Conservation (phyloP, 2,888 invertebrate genomes). For the Dorcus hopei region DNA sequence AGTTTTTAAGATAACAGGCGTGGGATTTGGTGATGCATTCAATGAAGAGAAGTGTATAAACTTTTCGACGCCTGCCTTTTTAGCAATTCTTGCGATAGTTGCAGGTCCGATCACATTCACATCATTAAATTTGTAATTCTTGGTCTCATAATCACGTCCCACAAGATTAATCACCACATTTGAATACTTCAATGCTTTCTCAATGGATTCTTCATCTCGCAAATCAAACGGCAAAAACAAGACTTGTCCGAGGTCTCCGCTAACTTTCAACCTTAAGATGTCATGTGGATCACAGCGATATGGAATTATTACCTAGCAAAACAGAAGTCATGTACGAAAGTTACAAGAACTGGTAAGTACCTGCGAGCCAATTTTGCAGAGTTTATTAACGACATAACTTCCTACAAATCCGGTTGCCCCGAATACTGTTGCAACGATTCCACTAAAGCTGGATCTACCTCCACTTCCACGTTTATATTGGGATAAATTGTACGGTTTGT, state of each 20-base stretch:
- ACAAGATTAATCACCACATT: conserved; percentile 96
- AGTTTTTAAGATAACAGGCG: conserved; percentile 61
- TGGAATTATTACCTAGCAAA: conserved; percentile 81
- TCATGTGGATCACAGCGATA: conserved; percentile 86
- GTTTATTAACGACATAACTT: conserved; percentile 78
- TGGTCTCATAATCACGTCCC: conserved; percentile 89
- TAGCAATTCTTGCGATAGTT: conserved; percentile 71
- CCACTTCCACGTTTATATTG: conserved; percentile 80
- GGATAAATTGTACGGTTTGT: conserved; percentile 58
- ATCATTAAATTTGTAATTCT: conserved; percentile 81
- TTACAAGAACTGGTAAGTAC: conserved; percentile 41
- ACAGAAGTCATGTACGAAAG: conserved; percentile 13
- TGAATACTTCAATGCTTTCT: conserved; percentile 84
- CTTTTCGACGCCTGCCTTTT: conserved; percentile 80
- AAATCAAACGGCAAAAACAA: conserved; percentile 83
- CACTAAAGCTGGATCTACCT: conserved; percentile 94
- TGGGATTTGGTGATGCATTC: conserved; percentile 72
- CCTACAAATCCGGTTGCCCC: conserved; percentile 91
- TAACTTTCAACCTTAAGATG: conserved; percentile 72
- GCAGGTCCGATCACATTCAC: conserved; percentile 85
- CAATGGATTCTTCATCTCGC: conserved; percentile 80
- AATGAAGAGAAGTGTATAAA: conserved; percentile 90
- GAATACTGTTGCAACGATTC: conserved; percentile 97
- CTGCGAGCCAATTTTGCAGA: conserved; percentile 86
- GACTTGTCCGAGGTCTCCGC: conserved; percentile 94